Evolutionary conservation across 2,888 invertebrate species (phyloP).

Genomic region (Marasmarcha lunaedactyla): DNA sequence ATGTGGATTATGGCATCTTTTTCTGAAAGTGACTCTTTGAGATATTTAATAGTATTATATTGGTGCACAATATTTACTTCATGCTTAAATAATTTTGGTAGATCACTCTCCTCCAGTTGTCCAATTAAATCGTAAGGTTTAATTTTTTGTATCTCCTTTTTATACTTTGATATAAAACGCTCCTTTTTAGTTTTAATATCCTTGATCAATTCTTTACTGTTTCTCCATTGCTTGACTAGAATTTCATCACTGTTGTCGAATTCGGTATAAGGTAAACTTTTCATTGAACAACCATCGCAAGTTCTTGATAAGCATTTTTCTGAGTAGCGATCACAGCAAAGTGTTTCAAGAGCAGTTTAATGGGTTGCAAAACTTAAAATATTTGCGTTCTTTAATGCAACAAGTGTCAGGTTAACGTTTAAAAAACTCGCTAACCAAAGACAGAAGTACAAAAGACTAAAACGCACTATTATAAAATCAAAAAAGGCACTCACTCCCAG

Average conservation of each 20-base stretch:
- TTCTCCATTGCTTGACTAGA: background rate
- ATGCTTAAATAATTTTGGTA: conserved; percentile 8
- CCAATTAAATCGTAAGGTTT: conserved; percentile 7
- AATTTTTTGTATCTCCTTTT: conserved; percentile 8
- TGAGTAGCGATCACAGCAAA: conserved; percentile 18
- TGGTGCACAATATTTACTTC: conserved; percentile 12
- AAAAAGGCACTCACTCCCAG: too few relatives aligned
- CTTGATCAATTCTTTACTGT: background rate
- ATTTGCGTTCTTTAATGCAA: conserved; percentile 13
- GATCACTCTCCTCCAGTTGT: conserved; percentile 10
- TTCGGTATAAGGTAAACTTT: conserved; percentile 7
- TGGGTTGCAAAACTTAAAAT: conserved; percentile 16
- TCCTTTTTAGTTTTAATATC: conserved; percentile 9
- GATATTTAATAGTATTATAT: conserved; percentile 14
- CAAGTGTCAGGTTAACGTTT: conserved; percentile 10
- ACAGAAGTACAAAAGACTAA: too few relatives aligned
- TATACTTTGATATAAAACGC: conserved; percentile 10
- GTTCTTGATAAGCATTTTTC: conserved; percentile 17
- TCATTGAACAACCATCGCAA: conserved; percentile 16
- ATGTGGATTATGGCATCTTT: conserved; percentile 16
- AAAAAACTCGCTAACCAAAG: too few relatives aligned
- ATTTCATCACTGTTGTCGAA: background rate
- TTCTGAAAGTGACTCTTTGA: conserved; percentile 14
- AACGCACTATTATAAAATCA: too few relatives aligned
- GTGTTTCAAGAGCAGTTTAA: conserved; percentile 15